Base-by-base conservation (phyloP, 2,888 invertebrate genomes). In the Sympetrum striolatum region DNA sequence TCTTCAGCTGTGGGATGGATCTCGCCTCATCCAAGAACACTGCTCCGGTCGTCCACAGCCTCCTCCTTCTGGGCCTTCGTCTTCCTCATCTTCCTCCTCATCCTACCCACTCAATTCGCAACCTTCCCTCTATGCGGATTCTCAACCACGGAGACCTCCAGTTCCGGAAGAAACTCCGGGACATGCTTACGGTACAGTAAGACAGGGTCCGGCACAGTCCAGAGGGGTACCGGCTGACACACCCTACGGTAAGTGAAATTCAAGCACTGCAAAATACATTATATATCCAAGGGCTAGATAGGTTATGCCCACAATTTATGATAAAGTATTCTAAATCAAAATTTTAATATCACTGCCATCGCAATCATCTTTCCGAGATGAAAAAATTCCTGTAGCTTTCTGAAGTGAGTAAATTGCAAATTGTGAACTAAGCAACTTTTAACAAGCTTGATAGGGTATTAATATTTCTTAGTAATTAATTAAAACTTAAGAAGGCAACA, bases 1-100 rank as follows among this genome's bases (percentile, higher is more conserved):
- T 92, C 94, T 97, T 91, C 95, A 96, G 91, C 96, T 97, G 92
- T 96, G 96, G 96, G 97, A 97, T 93, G 97, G 86, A 35, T 86
- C 86, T 1, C 86, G 86, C n/a, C 86, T 86, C 86, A 86, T 86
- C n/a, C 86, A 86, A 60, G 86, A 86, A 64, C 86, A 86, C 22
- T 86, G 86, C 60, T 86, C 86, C 37, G 86, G 86, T 31, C 60
- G 86, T 0, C 82, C 82, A 53, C 15, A 53, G n/a, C 60, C 60
- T 25, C 31, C 86, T 18, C 22, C 58, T 18, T 58, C 82, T 22
- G 53, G 53, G 1, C n/a, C 86, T n/a, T 60, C 60, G 35, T 31
- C 58, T 10, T 82, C 81, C 35, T 82, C 82, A 31, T 64, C 86
- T 35, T 58, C 86, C 37, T 60, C 60, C n/a, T 60, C 86, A 31